Evolutionary conservation across 2,113 vertebrate species (phyloP).

Genomic region (Ursus arctos): DNA sequence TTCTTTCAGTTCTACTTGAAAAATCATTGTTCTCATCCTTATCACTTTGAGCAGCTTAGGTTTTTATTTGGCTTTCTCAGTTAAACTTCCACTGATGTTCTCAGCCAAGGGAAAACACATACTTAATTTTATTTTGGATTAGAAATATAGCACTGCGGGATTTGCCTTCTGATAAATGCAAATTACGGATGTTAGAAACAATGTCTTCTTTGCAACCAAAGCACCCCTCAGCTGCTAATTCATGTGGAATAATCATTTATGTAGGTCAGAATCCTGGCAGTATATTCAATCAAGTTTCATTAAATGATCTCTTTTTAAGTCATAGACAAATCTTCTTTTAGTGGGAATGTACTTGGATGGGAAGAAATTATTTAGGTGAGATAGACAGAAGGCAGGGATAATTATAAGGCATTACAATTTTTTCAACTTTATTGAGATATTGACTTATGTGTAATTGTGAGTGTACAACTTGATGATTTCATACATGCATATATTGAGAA

Average conservation of each 20-base stretch:
- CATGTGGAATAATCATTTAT: not conserved
- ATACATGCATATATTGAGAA: not conserved
- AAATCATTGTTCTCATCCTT: not conserved
- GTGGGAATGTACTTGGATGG: not conserved
- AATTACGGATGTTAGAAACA: not conserved
- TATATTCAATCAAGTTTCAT: not conserved
- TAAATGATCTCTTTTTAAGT: not conserved
- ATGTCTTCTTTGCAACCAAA: not conserved
- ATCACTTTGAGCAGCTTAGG: not conserved
- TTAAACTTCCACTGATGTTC: not conserved
- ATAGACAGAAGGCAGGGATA: not conserved
- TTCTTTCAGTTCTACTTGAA: not conserved
- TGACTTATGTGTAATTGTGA: not conserved
- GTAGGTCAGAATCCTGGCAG: not conserved
- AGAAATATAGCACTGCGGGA: not conserved
- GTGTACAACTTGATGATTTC: not conserved
- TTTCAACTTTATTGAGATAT: not conserved
- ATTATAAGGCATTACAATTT: not conserved
- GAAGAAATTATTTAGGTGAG: not conserved
- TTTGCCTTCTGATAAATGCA: not conserved
- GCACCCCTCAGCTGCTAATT: not conserved
- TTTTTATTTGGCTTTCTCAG: not conserved
- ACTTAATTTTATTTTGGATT: not conserved
- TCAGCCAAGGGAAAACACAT: not conserved
- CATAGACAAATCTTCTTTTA: not conserved